Evolutionary conservation across 2,888 invertebrate genomes (phyloP).

Genomic region (Punctoribates punctum): DNA sequence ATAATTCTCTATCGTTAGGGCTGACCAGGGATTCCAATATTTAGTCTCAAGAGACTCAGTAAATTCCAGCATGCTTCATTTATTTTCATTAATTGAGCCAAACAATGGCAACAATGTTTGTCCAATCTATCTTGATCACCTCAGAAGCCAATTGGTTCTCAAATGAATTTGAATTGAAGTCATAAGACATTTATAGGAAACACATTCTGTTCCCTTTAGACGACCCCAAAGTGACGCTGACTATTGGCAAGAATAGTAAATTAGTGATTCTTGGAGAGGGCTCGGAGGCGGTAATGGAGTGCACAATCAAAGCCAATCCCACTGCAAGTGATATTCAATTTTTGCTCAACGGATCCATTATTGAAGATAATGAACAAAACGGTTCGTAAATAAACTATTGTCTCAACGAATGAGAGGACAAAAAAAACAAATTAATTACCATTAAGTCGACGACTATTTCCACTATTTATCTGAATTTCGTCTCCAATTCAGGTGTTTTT

Average conservation of each 20-base stretch:
- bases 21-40: too few relatives aligned
- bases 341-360: conserved; percentile 15
- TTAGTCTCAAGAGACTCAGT: too few relatives aligned
- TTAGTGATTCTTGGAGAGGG: conserved; percentile 29
- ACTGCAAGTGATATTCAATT: conserved; percentile 23
- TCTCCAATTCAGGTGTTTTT: neutral
- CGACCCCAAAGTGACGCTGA: conserved; percentile 38
- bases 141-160: too few relatives aligned
- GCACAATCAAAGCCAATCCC: conserved; percentile 35
- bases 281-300: conserved; percentile 22
- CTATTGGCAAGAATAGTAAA: conserved; percentile 36
- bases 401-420: neutral
- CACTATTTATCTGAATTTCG: neutral
- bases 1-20: too few relatives aligned
- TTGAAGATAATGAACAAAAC: conserved; percentile 1
- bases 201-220: conserved; percentile 14
- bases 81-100: too few relatives aligned
- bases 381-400: conserved; percentile 8
- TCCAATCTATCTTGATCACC: too few relatives aligned
- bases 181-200: neutral
- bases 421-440: neutral
- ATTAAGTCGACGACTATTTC: neutral
- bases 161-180: neutral
- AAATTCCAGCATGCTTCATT: too few relatives aligned
- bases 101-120: too few relatives aligned